A percentile compares a stretch with the other conserved stretches of the same genome.
Evolutionary conservation across 1,140 invertebrate genomes (phyloP).

Genomic region (Melipona quadrifasciata): DNA sequence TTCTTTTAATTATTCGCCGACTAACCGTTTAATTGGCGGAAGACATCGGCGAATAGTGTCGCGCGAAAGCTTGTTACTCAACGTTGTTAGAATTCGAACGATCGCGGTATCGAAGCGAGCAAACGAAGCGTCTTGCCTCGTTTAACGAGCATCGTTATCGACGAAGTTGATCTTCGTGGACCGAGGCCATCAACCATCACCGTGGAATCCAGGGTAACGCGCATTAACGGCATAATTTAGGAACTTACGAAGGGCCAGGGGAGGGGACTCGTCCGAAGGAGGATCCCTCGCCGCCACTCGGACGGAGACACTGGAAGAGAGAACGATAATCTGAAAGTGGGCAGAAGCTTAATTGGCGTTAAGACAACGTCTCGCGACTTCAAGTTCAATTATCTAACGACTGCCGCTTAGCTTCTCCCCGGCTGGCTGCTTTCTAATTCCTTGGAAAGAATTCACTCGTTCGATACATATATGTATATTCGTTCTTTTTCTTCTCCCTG

Average conservation of each 20-base stretch:
- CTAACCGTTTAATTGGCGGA: conserved; percentile 30
- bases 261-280: neutral
- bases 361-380: neutral
- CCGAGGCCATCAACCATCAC: conserved; percentile 2
- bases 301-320: neutral
- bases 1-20: conserved; percentile 14
- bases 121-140: neutral
- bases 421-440: conserved; percentile 38
- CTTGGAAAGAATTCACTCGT: conserved; percentile 23
- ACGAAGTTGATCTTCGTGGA: neutral
- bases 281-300: neutral
- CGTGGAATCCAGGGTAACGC: conserved; percentile 19
- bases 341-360: conserved; percentile 24
- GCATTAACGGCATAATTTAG: conserved; percentile 47
- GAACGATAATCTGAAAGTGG: neutral
- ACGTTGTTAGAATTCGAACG: conserved; percentile 29
- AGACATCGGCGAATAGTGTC: neutral
- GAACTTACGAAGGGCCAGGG: neutral
- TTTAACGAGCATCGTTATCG: conserved; percentile 34
- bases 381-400: conserved; percentile 43
- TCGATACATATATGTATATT: neutral
- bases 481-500: neutral
- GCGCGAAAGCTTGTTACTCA: conserved; percentile 1
- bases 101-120: neutral
- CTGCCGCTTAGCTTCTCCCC: neutral